A percentile compares a stretch with the other conserved stretches of the same genome.
These are phyloP conservation scores for Cylloceria caligata DNA, from an alignment of 2,888 invertebrate species.

Conservation along the genomic window DNA sequence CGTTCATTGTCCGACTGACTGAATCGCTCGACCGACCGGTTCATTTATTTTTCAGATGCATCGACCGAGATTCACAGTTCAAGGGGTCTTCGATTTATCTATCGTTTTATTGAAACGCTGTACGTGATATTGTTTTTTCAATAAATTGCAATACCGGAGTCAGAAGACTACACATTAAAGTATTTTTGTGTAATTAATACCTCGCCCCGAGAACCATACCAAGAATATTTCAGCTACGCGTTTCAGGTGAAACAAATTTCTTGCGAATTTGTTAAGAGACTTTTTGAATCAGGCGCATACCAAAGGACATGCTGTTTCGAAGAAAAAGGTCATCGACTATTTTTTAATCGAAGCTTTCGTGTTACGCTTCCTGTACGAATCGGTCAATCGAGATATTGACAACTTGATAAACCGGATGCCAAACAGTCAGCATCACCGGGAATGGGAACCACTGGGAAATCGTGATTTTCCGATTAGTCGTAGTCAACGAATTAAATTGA, in stretches of 20 bases:
- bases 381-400: not conserved
- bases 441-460: not conserved
- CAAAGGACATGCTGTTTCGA: slow-evolving; percentile 19
- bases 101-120: slow-evolving; percentile 14
- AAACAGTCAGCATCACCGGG: not conserved
- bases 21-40: slow-evolving; percentile 31
- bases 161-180: slow-evolving; percentile 21
- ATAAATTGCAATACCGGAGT: slow-evolving; percentile 62
- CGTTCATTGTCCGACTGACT: slow-evolving; percentile 62
- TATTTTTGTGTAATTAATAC: slow-evolving; percentile 45
- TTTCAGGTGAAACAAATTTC: not conserved
- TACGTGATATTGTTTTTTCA: slow-evolving; percentile 60
- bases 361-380: not conserved
- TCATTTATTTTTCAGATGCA: slow-evolving; percentile 71
- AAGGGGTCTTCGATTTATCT: not conserved
- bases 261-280: slow-evolving; percentile 33
- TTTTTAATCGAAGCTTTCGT: slow-evolving; percentile 15
- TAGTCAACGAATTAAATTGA: not conserved
- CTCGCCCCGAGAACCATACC: not conserved
- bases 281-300: slow-evolving; percentile 43
- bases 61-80: slow-evolving; percentile 56
- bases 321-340: slow-evolving; percentile 62
- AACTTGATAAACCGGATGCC: not conserved
- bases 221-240: not conserved
- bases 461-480: slow-evolving; percentile 5